phyloP scores from a whole-genome alignment of 2,113 vertebrate species.

The Bagarius yarrelli region DNA sequence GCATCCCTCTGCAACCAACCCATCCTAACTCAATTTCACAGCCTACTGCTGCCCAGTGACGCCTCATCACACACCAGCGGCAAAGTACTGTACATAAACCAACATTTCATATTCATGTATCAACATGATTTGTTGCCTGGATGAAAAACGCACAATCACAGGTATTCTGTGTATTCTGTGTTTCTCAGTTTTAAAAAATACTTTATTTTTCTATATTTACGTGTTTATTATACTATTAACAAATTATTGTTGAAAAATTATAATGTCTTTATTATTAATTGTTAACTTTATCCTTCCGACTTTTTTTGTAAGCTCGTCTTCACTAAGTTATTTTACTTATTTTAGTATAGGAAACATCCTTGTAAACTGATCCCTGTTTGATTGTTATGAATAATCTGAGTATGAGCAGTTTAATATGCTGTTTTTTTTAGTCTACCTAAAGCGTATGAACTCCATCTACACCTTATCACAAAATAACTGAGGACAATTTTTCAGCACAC shows the following conservation, averaged over 20 bases:
- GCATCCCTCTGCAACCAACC: conserved; percentile 39
- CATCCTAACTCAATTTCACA: conserved; percentile 56
- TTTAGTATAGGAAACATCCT: too few relatives aligned
- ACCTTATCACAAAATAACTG: too few relatives aligned
- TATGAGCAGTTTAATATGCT: neutral
- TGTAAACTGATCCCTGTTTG: neutral
- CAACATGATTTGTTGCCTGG: neutral
- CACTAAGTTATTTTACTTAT: too few relatives aligned
- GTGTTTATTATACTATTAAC: too few relatives aligned
- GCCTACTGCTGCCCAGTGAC: conserved; percentile 45
- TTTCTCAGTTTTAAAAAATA: neutral
- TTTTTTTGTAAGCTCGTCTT: too few relatives aligned
- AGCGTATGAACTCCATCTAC: neutral
- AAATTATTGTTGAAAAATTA: too few relatives aligned
- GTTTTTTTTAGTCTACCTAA: neutral
- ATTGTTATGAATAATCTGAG: neutral
- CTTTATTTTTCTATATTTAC: too few relatives aligned
- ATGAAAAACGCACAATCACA: conserved; percentile 28
- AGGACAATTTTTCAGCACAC: too few relatives aligned
- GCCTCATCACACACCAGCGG: conserved; percentile 23
- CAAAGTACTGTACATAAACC: conserved; percentile 45
- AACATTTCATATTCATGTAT: conserved; percentile 43
- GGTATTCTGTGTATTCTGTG: neutral
- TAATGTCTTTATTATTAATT: too few relatives aligned
- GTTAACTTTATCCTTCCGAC: too few relatives aligned